phyloP scores from a whole-genome alignment of 2,113 vertebrate species.

The Stictonetta naevosa region DNA sequence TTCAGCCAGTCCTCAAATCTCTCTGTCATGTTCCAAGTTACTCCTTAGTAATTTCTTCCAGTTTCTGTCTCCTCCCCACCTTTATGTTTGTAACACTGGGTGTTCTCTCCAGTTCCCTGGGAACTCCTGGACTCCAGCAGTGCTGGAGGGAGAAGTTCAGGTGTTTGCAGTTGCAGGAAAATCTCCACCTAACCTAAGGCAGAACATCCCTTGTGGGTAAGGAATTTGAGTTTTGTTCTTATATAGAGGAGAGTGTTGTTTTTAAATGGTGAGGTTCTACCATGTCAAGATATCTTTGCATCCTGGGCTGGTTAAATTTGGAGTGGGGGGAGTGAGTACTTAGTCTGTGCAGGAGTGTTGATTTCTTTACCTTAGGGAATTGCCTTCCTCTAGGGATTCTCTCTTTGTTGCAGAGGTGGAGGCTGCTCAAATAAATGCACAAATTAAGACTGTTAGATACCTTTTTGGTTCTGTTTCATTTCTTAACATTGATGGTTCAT shows the following conservation, averaged over 20 bases:
- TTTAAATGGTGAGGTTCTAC: not conserved
- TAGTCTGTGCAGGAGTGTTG: not conserved
- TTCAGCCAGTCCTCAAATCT: not conserved
- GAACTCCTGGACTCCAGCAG: not conserved
- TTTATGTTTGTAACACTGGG: not conserved
- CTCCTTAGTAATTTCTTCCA: not conserved
- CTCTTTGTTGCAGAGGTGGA: not conserved
- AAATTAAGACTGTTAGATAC: not conserved
- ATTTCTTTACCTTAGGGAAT: not conserved
- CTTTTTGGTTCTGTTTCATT: not conserved
- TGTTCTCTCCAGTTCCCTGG: not conserved
- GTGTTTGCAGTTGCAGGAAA: not conserved
- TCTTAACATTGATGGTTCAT: not conserved
- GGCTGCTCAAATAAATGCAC: not conserved
- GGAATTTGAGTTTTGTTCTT: not conserved
- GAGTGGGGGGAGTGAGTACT: rapidly evolving
- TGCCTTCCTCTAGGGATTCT: not conserved
- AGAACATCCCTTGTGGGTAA: not conserved
- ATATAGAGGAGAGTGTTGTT: not conserved
- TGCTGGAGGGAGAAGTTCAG: not conserved
- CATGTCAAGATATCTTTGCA: too few species aligned
- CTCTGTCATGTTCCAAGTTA: not conserved
- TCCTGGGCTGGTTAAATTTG: not conserved
- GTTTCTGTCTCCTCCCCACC: not conserved
- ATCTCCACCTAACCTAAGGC: not conserved